Evolutionary conservation across 1,140 invertebrate species (phyloP).

Genomic region (Eubasilissa regina): DNA sequence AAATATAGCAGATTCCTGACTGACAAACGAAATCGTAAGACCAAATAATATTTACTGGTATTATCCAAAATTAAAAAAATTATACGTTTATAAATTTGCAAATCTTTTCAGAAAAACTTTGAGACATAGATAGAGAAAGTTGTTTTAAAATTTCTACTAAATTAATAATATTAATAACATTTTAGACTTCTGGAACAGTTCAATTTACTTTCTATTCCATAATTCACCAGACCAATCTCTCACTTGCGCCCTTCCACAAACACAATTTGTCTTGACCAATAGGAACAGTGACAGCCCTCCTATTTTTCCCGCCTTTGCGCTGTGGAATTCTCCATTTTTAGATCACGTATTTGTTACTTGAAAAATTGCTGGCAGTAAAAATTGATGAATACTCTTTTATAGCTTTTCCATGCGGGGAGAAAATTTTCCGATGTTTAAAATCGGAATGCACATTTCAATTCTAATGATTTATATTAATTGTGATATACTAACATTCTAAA

Average conservation of each 20-base stretch:
- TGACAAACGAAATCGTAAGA: too few species aligned
- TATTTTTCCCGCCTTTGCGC: slow-evolving; percentile 41
- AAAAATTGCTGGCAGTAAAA: slow-evolving; percentile 39
- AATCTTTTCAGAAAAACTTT: too few species aligned
- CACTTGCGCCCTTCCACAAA: slow-evolving; percentile 21
- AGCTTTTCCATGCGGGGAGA: background rate
- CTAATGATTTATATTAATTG: background rate
- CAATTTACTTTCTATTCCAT: slow-evolving; percentile 36
- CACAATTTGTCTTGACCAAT: slow-evolving; percentile 51
- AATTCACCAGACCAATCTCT: slow-evolving; percentile 39
- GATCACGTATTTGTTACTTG: slow-evolving; percentile 37
- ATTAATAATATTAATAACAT: background rate
- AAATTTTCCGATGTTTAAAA: too few species aligned
- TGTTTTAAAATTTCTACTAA: too few species aligned
- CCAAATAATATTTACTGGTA: too few species aligned
- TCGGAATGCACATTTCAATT: too few species aligned
- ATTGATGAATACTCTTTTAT: slow-evolving; percentile 39
- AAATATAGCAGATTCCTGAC: too few species aligned
- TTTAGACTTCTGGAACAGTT: background rate
- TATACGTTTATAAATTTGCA: too few species aligned
- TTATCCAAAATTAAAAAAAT: too few species aligned
- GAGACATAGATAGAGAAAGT: too few species aligned
- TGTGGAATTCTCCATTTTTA: slow-evolving; percentile 41
- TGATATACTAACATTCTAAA: background rate
- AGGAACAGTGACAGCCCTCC: slow-evolving; percentile 47